phyloP scores from a whole-genome alignment of 2,797 vertebrate species.

The Pipistrellus pipistrellus region DNA sequence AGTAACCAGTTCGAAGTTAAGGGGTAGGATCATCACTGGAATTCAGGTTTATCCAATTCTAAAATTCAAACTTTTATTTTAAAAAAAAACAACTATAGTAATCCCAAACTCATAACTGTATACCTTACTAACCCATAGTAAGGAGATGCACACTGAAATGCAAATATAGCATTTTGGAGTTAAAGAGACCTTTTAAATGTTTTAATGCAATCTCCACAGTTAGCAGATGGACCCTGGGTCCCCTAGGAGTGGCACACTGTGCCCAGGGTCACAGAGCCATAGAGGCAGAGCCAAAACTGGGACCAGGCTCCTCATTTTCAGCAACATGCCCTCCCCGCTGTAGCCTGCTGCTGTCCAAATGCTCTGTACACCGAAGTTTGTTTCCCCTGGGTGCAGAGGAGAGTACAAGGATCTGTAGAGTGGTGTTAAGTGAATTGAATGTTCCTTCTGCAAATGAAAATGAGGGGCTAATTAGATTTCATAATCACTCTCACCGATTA shows the following conservation, averaged over 20 bases:
- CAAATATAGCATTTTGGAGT: slow-evolving; percentile 33
- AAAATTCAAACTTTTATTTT: slow-evolving; percentile 23
- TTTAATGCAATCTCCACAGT: slow-evolving; percentile 44
- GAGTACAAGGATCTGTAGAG: slow-evolving; percentile 52
- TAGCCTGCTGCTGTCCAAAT: slow-evolving; percentile 28
- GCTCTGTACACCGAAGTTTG: background rate
- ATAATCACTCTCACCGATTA: slow-evolving; percentile 80
- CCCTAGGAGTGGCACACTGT: background rate
- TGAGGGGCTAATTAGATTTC: slow-evolving; percentile 80
- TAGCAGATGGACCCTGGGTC: slow-evolving; percentile 24
- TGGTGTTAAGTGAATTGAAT: slow-evolving; percentile 80
- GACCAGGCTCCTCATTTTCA: background rate
- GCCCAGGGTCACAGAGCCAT: background rate
- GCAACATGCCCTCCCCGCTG: background rate
- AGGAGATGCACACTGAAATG: background rate
- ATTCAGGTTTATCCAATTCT: slow-evolving; percentile 22
- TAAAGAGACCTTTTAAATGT: slow-evolving; percentile 41
- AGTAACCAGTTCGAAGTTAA: background rate
- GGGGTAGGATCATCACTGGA: background rate
- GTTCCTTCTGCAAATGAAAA: slow-evolving; percentile 78
- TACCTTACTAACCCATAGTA: background rate
- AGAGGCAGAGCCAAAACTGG: background rate
- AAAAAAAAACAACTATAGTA: background rate
- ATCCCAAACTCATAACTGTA: slow-evolving; percentile 14
- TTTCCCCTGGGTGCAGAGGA: slow-evolving; percentile 63